A percentile compares a stretch with the other conserved stretches of the same genome.
Conservation (phyloP, 2,888 invertebrate species). For the Siphlonurus alternatus region DNA sequence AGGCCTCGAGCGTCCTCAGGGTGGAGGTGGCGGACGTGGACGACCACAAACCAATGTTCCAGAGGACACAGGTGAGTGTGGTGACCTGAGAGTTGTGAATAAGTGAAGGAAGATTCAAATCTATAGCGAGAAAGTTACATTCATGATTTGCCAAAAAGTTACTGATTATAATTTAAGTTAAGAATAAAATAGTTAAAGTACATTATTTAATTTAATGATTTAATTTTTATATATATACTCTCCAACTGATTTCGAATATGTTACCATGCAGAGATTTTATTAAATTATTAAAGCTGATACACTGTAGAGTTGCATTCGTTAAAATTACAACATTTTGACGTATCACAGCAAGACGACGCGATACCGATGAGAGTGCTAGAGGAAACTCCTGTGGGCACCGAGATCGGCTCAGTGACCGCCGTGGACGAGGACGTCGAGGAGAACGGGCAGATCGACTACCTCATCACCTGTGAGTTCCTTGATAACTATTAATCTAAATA, state of each 20-base stretch:
- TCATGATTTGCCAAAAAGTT: not conserved
- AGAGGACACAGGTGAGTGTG: constrained; percentile 40
- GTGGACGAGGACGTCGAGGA: constrained; percentile 57
- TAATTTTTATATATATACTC: no score
- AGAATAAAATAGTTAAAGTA: not conserved
- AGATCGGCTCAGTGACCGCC: constrained; percentile 49
- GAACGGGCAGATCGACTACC: constrained; percentile 57
- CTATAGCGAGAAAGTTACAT: no score
- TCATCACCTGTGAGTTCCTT: constrained; percentile 39
- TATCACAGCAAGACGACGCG: constrained; percentile 45
- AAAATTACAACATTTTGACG: no score
- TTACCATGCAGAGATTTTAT: no score
- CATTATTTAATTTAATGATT: no score
- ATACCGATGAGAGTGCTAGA: constrained; percentile 44
- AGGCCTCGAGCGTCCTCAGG: constrained; percentile 48
- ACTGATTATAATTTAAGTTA: not conserved
- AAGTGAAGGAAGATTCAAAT: not conserved
- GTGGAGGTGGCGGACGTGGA: constrained; percentile 56
- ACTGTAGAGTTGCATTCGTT: no score
- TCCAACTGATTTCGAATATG: no score
- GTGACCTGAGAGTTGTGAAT: not conserved
- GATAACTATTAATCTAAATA: not conserved
- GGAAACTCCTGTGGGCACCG: constrained; percentile 45
- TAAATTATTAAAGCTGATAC: no score
- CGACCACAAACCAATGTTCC: constrained; percentile 60